These are phyloP conservation scores for Orthosia gothica DNA, from an alignment of 2,888 invertebrate genomes.

Conservation along the genomic window DNA sequence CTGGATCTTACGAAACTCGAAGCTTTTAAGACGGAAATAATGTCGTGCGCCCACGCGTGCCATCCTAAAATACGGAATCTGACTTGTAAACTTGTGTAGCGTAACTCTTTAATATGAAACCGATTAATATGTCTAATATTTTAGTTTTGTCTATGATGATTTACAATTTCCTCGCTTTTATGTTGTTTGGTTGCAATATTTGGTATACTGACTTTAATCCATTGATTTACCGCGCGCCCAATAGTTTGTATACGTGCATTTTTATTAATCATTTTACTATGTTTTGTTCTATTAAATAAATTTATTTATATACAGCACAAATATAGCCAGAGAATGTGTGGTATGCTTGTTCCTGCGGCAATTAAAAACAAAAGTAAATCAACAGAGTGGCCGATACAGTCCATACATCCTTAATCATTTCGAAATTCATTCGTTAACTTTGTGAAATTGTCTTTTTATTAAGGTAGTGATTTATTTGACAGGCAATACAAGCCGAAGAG, in stretches of 20 bases:
- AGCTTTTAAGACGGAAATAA: slow-evolving; percentile 80
- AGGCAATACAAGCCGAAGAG: slow-evolving; percentile 82
- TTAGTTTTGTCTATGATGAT: slow-evolving; percentile 69
- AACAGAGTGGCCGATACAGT: slow-evolving; percentile 57
- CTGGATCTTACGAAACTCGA: slow-evolving; percentile 78
- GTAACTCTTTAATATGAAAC: slow-evolving; percentile 73
- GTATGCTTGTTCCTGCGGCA: slow-evolving; percentile 42
- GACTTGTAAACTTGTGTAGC: slow-evolving; percentile 72
- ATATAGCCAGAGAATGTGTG: slow-evolving; percentile 33
- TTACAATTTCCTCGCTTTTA: slow-evolving; percentile 69
- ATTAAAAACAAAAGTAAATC: slow-evolving; percentile 63
- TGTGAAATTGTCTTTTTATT: slow-evolving; percentile 86
- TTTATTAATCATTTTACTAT: slow-evolving; percentile 26
- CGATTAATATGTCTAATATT: slow-evolving; percentile 73
- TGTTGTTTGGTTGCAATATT: slow-evolving; percentile 67
- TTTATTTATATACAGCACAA: slow-evolving; percentile 17
- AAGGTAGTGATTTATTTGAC: slow-evolving; percentile 88
- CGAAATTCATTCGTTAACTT: slow-evolving; percentile 83
- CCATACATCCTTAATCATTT: slow-evolving; percentile 82
- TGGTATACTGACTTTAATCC: slow-evolving; percentile 66
- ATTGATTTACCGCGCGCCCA: slow-evolving; percentile 60
- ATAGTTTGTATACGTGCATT: slow-evolving; percentile 38
- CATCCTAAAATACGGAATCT: slow-evolving; percentile 71
- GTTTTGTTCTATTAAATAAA: slow-evolving; percentile 25
- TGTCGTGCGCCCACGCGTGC: slow-evolving; percentile 79